Conservation (phyloP, 1,140 invertebrate genomes). For the Thaumetopoea pityocampa region DNA sequence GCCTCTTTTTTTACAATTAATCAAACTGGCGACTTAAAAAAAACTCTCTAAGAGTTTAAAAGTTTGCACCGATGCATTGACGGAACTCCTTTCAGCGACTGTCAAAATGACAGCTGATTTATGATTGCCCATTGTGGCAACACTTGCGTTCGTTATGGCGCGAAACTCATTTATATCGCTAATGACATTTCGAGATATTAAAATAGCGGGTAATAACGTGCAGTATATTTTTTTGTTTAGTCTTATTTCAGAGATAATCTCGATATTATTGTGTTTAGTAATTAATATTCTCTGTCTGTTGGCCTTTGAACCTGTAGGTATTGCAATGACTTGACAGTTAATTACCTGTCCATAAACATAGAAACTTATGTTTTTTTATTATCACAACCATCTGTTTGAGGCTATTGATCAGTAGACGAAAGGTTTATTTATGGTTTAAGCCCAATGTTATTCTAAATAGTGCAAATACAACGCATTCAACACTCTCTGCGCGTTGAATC, state of each 20-base stretch:
- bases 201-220: constrained; percentile 36
- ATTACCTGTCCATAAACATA: no score
- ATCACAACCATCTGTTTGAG: no score
- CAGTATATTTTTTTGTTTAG: constrained; percentile 24
- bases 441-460: no score
- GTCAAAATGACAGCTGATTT: constrained; percentile 68
- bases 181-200: constrained; percentile 58
- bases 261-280: constrained; percentile 8
- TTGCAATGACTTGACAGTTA: constrained; percentile 9
- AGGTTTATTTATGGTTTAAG: no score
- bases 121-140: constrained; percentile 64
- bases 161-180: constrained; percentile 42
- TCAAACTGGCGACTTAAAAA: constrained; percentile 48
- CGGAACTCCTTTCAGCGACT: constrained; percentile 59
- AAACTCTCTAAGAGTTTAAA: constrained; percentile 41
- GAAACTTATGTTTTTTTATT: no score
- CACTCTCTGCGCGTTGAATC: no score
- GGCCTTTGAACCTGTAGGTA: constrained; percentile 14
- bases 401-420: no score
- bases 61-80: constrained; percentile 68
- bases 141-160: constrained; percentile 60
- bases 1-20: constrained; percentile 51
- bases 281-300: constrained; percentile 15
- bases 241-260: constrained; percentile 23
- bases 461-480: no score